A percentile compares a stretch with the other conserved stretches of the same genome.
phyloP scores from a whole-genome alignment of 2,797 vertebrate species.

The Enteromius trimaculatus region DNA sequence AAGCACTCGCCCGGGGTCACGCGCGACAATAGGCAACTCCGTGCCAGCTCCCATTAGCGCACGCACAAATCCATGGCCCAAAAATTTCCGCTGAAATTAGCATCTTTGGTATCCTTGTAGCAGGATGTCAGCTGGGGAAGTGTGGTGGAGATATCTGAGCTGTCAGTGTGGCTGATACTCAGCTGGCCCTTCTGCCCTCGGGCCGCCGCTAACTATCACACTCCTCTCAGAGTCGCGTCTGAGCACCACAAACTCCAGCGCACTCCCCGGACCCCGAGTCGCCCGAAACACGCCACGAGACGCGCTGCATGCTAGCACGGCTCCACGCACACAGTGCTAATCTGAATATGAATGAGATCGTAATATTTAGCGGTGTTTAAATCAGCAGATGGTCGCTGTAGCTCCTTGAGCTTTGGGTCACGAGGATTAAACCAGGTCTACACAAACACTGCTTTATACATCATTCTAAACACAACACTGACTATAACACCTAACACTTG shows the following conservation, averaged over 20 bases:
- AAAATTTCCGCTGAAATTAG: constrained; percentile 91
- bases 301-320: not conserved
- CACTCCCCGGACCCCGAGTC: not conserved
- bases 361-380: constrained; percentile 37
- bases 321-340: constrained; percentile 33
- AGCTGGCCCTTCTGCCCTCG: constrained; percentile 68
- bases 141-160: constrained; percentile 79
- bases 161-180: constrained; percentile 83
- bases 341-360: constrained; percentile 48
- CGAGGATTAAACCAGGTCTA: not conserved
- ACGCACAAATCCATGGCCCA: constrained; percentile 84
- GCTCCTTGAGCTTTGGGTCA: not conserved
- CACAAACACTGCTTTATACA: not conserved
- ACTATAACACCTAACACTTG: not conserved
- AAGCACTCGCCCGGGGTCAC: constrained; percentile 84
- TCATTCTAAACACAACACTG: not conserved
- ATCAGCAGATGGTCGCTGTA: constrained; percentile 55
- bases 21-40: constrained; percentile 81
- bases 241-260: not conserved
- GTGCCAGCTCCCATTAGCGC: constrained; percentile 87
- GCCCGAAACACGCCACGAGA: not conserved
- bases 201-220: constrained; percentile 69
- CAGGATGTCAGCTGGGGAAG: constrained; percentile 82
- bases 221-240: constrained; percentile 65
- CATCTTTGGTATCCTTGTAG: constrained; percentile 82